Base-by-base conservation (phyloP, 2,797 vertebrate species). In the Picus viridis region DNA sequence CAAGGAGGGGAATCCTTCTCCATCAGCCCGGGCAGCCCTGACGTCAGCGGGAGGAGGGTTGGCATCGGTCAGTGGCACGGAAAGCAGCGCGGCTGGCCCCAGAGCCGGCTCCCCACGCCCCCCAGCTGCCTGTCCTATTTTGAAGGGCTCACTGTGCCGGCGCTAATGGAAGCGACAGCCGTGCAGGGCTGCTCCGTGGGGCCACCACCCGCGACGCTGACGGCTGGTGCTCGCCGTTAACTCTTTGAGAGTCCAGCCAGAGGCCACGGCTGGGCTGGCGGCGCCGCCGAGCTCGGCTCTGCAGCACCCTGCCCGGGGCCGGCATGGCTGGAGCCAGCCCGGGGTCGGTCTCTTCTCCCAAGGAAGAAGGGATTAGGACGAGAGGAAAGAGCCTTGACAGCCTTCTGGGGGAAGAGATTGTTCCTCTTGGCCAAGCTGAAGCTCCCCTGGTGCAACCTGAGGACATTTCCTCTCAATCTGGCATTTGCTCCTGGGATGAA, bases 161-260 rank as follows among this genome's bases (percentile, higher is more conserved):
- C 16, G 12, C 79, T 96, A 96, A 96, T 94, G 94, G 89, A 96
- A 96, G 86, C 69, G 95, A 97, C 96, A 96, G 92, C 91, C 59
- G 1, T 85, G 74, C 80, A 86, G 80, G 75, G 34, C 61, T 88
- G 93, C 89, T 85, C 91, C 92, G 86, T 41, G 39, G 92, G 93
- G 88, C 58, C 58, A 91, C 59, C 88, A 91, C 23, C 61, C 80
- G 93, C 90, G 83, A 95, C 83, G 92, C 92, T 92, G 95, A 95
- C 86, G 89, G 82, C 76, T n/a, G 49, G 61, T 8, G 68, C 89
- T 59, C 9, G 6, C 47, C 7, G 2, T 96, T 94, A 96, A 92
- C 91, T 62, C 86, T 95, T 95, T 73, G 68, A 62, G 63, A 47
- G 86, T 29, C 73, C 70, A 13, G 34, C 32, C 34, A 36, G 74